Conservation (phyloP, 2,888 invertebrate genomes). For the Melanargia galathea region DNA sequence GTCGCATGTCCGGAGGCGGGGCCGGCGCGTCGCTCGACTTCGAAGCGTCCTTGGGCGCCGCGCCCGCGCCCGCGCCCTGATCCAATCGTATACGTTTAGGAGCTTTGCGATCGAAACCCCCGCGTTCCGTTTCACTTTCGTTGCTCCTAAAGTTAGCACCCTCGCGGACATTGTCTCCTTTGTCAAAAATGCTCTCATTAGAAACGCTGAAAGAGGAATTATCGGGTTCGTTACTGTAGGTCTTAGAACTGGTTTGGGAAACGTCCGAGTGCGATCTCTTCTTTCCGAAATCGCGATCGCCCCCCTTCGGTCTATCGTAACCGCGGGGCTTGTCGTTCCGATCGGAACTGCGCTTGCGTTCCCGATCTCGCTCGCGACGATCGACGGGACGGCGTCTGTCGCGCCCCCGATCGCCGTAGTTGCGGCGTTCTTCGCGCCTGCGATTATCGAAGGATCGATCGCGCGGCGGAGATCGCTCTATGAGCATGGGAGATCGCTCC, state of each 20-base stretch:
- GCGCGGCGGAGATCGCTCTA: conserved; percentile 21
- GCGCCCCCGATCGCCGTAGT: background rate
- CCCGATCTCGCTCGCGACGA: background rate
- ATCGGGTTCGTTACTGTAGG: conserved; percentile 27
- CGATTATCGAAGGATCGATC: background rate
- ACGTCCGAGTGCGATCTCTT: conserved; percentile 18
- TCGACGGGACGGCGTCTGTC: background rate
- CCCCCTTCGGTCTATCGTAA: background rate
- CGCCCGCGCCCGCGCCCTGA: background rate
- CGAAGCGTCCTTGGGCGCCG: background rate
- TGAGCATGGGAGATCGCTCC: no score
- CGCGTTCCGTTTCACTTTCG: background rate
- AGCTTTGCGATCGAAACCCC: background rate
- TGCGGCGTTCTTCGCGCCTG: conserved; percentile 11
- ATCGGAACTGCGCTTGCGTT: background rate
- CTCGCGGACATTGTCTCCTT: background rate
- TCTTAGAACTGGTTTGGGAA: background rate
- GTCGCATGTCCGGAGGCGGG: no score
- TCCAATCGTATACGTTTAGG: background rate
- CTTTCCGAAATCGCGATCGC: background rate
- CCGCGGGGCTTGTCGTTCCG: background rate
- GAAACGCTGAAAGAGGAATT: conserved; percentile 27
- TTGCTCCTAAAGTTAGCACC: background rate
- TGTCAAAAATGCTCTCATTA: conserved; percentile 18
- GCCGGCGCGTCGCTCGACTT: background rate